Evolutionary conservation across 2,797 vertebrate species (phyloP).

Genomic region (Buphagus erythrorhynchus): DNA sequence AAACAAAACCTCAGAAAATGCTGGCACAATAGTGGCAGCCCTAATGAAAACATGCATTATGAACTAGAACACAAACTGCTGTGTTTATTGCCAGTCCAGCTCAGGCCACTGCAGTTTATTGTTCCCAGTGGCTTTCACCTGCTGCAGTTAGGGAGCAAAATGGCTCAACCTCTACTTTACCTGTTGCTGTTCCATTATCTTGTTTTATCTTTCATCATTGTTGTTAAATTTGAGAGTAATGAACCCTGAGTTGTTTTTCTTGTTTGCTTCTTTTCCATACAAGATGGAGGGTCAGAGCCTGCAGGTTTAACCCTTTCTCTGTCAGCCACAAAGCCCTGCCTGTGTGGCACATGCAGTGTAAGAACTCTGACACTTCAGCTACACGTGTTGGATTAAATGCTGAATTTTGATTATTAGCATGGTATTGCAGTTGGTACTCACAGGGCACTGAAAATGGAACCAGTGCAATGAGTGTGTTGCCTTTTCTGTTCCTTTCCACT

Average conservation of each 20-base stretch:
- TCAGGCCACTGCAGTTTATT: neutral
- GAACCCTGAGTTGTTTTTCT: neutral
- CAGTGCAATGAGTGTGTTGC: fast-evolving
- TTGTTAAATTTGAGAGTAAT: neutral
- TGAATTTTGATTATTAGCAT: neutral
- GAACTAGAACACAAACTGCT: neutral
- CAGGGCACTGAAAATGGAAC: neutral
- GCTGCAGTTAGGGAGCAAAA: neutral
- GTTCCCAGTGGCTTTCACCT: neutral
- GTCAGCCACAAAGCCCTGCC: neutral
- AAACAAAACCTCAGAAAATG: neutral
- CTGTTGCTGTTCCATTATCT: neutral
- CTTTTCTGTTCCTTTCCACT: neutral
- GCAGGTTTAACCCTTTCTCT: neutral
- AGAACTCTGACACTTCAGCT: neutral
- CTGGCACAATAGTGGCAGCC: neutral
- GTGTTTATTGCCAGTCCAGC: neutral
- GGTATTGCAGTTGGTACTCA: fast-evolving
- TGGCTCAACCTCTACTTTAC: fast-evolving
- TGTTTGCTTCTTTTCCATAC: neutral
- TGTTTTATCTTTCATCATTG: neutral
- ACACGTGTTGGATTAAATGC: neutral
- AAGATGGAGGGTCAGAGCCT: neutral
- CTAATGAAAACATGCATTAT: neutral
- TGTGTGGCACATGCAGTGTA: fast-evolving